phyloP scores from a whole-genome alignment of 2,888 invertebrate species.

The Galeruca laticollis region DNA sequence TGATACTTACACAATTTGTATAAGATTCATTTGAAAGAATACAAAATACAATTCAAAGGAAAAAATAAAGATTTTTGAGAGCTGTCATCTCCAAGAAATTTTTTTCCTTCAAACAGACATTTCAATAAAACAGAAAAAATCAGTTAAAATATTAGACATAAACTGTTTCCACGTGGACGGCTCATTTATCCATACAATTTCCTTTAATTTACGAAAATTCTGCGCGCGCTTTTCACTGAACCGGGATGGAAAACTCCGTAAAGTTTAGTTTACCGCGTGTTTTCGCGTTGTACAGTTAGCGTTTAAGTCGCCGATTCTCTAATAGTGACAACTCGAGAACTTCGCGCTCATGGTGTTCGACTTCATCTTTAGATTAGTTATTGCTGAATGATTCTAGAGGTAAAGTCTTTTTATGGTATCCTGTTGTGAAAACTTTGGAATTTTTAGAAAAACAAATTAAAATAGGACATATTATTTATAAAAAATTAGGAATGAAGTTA shows the following conservation, averaged over 20 bases:
- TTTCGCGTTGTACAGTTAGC: constrained; percentile 15
- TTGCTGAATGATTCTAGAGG: background rate
- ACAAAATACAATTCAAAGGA: too few relatives aligned
- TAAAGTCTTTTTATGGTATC: background rate
- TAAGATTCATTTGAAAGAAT: too few relatives aligned
- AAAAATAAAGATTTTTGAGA: too few relatives aligned
- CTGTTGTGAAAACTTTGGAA: background rate
- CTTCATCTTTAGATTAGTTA: background rate
- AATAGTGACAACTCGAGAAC: background rate
- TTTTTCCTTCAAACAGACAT: too few relatives aligned
- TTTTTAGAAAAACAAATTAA: too few relatives aligned
- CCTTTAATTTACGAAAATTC: background rate
- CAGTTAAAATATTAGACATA: too few relatives aligned
- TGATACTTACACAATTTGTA: too few relatives aligned
- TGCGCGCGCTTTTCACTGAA: constrained; percentile 11
- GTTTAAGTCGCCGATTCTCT: background rate
- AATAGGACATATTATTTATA: too few relatives aligned
- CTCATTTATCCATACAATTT: background rate
- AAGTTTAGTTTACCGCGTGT: constrained; percentile 13
- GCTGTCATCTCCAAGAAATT: too few relatives aligned
- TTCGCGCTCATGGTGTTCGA: background rate
- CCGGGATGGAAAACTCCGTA: constrained; percentile 6
- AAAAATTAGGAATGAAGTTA: too few relatives aligned
- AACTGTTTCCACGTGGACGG: too few relatives aligned
- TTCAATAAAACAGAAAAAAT: too few relatives aligned